These are phyloP conservation scores for Pseudomyrmex dendroicus DNA, from an alignment of 1,140 invertebrate species.

Conservation along the genomic window DNA sequence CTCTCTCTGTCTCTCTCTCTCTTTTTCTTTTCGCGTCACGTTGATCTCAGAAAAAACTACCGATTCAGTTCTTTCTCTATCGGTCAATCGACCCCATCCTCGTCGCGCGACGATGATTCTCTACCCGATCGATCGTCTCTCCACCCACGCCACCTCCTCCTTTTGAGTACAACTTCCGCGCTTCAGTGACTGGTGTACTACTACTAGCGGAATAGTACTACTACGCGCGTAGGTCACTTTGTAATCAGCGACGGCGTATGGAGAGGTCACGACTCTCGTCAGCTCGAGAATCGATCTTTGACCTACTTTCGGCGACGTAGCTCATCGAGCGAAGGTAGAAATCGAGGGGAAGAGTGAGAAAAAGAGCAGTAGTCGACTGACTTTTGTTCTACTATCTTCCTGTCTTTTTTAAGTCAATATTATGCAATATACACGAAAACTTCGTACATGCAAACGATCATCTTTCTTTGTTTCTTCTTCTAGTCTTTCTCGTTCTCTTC, in stretches of 20 bases:
- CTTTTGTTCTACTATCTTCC: conserved; percentile 16
- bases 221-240: conserved; percentile 60
- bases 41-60: conserved; percentile 27
- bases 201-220: conserved; percentile 54
- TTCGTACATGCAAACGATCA: conserved; percentile 14
- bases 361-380: conserved; percentile 52
- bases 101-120: conserved; percentile 54
- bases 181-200: conserved; percentile 42
- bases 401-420: conserved; percentile 8
- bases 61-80: conserved; percentile 16
- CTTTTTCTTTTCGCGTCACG: background rate
- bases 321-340: conserved; percentile 68
- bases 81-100: conserved; percentile 62
- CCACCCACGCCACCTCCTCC: conserved; percentile 10
- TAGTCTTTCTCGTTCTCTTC: conserved; percentile 53
- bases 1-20: background rate
- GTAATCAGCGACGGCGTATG: conserved; percentile 63
- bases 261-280: conserved; percentile 73
- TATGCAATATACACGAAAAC: background rate
- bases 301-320: conserved; percentile 73
- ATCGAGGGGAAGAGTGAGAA: conserved; percentile 73
- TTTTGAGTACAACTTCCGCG: conserved; percentile 42
- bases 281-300: conserved; percentile 78
- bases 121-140: conserved; percentile 41
- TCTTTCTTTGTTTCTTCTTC: conserved; percentile 18